These are phyloP conservation scores for Nilaparvata lugens DNA, from an alignment of 1,140 invertebrate species.

Conservation along the genomic window DNA sequence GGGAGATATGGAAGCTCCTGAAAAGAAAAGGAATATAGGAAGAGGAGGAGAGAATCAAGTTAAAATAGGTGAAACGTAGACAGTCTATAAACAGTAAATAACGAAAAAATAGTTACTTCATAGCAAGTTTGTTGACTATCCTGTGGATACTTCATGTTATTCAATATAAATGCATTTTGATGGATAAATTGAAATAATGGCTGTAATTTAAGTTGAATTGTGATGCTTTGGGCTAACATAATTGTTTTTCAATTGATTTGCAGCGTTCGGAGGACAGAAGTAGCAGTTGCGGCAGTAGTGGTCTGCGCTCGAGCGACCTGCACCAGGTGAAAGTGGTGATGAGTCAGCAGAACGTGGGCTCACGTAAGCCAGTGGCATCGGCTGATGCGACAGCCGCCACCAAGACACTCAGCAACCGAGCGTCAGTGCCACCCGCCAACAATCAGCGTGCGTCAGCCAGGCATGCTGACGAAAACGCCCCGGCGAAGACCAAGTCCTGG, in stretches of 20 bases:
- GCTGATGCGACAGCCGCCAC: background rate
- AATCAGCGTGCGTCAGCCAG: conserved; percentile 24
- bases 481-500: conserved; percentile 38
- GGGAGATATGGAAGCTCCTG: no score
- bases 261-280: background rate
- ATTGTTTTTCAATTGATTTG: no score
- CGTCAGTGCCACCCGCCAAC: background rate
- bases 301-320: conserved; percentile 35
- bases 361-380: background rate
- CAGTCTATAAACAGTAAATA: no score
- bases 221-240: no score
- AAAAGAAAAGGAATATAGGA: no score
- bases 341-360: conserved; percentile 32
- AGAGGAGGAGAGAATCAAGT: no score
- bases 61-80: no score
- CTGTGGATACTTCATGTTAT: no score
- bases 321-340: conserved; percentile 48
- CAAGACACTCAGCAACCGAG: background rate
- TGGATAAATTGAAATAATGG: background rate
- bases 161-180: background rate
- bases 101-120: no score
- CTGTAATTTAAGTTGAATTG: background rate
- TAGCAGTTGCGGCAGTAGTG: background rate
- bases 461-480: conserved; percentile 27
- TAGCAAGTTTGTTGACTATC: no score